Evolutionary conservation across 2,113 vertebrate species (phyloP).

Genomic region (Noctilio leporinus): DNA sequence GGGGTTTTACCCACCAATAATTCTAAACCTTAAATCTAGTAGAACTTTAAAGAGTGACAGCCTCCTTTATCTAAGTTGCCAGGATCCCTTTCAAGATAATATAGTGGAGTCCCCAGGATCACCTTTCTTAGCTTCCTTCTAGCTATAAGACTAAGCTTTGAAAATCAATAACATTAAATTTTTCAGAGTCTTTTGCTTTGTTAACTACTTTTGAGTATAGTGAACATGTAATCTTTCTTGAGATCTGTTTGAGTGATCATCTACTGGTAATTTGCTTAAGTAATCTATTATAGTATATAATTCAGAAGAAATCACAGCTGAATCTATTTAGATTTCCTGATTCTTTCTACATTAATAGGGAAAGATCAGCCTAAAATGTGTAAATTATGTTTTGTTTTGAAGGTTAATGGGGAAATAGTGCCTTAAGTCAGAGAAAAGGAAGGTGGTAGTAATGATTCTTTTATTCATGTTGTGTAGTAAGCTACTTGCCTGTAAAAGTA

Average conservation of each 20-base stretch:
- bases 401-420: neutral
- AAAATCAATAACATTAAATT: slow-evolving; percentile 1
- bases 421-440: neutral
- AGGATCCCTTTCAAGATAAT: neutral
- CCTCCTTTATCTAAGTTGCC: neutral
- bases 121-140: neutral
- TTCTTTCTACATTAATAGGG: neutral
- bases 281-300: neutral
- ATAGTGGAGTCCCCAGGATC: neutral
- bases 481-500: neutral
- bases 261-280: neutral
- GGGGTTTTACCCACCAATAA: neutral
- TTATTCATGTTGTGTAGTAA: neutral
- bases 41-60: neutral
- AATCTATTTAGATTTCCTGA: neutral
- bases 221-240: neutral
- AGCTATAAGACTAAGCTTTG: neutral
- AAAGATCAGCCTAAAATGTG: neutral
- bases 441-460: neutral
- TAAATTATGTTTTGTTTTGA: slow-evolving; percentile 14
- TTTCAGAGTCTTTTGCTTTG: neutral
- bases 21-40: neutral
- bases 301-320: neutral
- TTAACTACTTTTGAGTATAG: neutral
- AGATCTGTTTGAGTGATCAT: neutral